A percentile compares a stretch with the other conserved stretches of the same genome.
Conservation (phyloP, 1,140 invertebrate genomes). For the Magallana gigas region DNA sequence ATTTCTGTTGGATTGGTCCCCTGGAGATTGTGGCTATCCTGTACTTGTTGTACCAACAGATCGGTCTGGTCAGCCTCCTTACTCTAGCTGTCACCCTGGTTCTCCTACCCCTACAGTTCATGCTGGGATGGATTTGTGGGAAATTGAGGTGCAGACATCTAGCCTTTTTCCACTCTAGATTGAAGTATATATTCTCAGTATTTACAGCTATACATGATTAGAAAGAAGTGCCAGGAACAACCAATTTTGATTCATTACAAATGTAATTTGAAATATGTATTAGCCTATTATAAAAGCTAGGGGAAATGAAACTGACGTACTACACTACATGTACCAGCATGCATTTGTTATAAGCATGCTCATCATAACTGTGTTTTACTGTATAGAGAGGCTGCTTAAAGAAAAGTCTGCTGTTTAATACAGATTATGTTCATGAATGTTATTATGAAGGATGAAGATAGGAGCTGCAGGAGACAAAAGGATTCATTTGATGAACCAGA, state of each 20-base stretch:
- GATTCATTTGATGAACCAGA: conserved; percentile 87
- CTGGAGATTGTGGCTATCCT: conserved; percentile 49
- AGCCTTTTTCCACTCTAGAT: not conserved
- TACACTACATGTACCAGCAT: not conserved
- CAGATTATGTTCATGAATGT: no score
- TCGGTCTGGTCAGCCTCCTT: conserved; percentile 49
- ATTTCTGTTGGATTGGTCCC: conserved; percentile 58
- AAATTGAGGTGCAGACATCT: conserved; percentile 52
- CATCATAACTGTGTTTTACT: no score
- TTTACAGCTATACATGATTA: no score
- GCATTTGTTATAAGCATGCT: no score
- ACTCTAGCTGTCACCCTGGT: conserved; percentile 47
- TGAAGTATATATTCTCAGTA: not conserved
- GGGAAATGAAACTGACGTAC: not conserved
- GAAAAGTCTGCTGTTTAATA: no score
- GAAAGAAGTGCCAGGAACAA: no score
- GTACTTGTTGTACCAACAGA: conserved; percentile 54
- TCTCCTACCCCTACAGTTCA: conserved; percentile 51
- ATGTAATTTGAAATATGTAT: no score
- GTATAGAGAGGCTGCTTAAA: no score
- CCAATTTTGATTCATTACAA: no score
- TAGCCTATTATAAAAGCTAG: conserved; percentile 1
- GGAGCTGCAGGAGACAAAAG: conserved; percentile 39
- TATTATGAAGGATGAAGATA: conserved; percentile 45
- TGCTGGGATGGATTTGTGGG: conserved; percentile 40